Evolutionary conservation across 2,888 invertebrate genomes (phyloP), one percentile per base, ranked within the genome.

Genomic region (Oscheius sp.): DNA sequence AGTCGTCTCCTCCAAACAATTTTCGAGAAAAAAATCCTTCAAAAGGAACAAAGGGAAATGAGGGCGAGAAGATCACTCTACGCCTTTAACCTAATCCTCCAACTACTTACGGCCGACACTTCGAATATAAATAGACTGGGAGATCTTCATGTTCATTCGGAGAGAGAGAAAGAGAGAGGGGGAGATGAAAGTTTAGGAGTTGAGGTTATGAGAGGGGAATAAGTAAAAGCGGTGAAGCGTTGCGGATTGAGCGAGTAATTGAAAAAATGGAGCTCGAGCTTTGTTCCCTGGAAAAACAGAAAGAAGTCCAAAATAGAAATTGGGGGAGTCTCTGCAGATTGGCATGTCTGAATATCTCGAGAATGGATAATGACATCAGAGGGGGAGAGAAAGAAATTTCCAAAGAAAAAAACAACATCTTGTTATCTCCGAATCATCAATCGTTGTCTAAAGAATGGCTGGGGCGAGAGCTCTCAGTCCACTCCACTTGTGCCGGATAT

Each of bases 331-430:
- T 42, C 20, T 42, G 42, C 42, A 42, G 42, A 42, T 42, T 42
- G n/a, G 42, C 42, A 42, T 42, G 42, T 42, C 42, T 42, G 42
- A 42, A 42, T 42, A 42, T 42, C 42, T 42, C 20, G n/a, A n/a
- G n/a, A n/a, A n/a, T n/a, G n/a, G n/a, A n/a, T 17, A 42, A 42
- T 42, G 42, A 42, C 42, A 42, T n/a, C n/a, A n/a, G n/a, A n/a
- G n/a, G n/a, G n/a, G n/a, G n/a, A n/a, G n/a, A n/a, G n/a, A n/a
- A n/a, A n/a, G n/a, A n/a, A n/a, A n/a, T n/a, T n/a, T n/a, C n/a
- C n/a, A n/a, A n/a, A n/a, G n/a, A n/a, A 42, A 17, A 20, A 20
- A 42, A 42, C 15, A 42, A 42, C 42, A 42, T 42, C 20, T 20
- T 42, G 42, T 20, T 42, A 42, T 42, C 42, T 42, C n/a, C n/a